phyloP scores from a whole-genome alignment of 1,140 invertebrate genomes.

The Pseudomyrmex sp. region DNA sequence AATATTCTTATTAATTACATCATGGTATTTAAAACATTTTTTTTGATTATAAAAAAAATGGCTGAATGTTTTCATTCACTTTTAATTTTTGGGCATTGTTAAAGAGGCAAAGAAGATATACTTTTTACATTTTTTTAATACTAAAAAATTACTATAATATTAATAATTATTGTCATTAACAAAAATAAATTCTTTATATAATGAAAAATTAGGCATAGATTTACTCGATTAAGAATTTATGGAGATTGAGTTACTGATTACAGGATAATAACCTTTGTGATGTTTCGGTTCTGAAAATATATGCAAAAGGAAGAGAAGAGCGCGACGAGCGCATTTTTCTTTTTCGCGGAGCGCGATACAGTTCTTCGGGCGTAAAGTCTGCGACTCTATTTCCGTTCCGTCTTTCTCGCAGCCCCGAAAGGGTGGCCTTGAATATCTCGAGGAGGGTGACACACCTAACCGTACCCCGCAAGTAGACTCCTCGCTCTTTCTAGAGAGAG shows the following conservation, averaged over 20 bases:
- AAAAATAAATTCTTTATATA: no score
- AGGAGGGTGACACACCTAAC: conserved; percentile 2
- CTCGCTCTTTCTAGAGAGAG: neutral
- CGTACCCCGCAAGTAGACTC: neutral
- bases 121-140: no score
- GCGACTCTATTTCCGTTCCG: conserved; percentile 30
- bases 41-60: no score
- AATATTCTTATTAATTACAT: no score
- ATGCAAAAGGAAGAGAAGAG: neutral
- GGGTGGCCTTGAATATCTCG: conserved; percentile 42
- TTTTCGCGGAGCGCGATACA: neutral
- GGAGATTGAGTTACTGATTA: conserved; percentile 10
- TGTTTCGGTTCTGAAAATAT: conserved; percentile 10
- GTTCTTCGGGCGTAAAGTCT: neutral
- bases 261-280: conserved; percentile 34
- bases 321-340: neutral
- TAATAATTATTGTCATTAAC: no score
- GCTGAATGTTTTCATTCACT: no score
- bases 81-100: no score
- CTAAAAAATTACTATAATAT: no score
- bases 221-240: neutral
- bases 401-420: conserved; percentile 6
- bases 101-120: no score
- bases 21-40: no score
- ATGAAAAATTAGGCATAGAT: no score